phyloP scores from a whole-genome alignment of 2,888 invertebrate genomes.

The Agrilus biguttatus region DNA sequence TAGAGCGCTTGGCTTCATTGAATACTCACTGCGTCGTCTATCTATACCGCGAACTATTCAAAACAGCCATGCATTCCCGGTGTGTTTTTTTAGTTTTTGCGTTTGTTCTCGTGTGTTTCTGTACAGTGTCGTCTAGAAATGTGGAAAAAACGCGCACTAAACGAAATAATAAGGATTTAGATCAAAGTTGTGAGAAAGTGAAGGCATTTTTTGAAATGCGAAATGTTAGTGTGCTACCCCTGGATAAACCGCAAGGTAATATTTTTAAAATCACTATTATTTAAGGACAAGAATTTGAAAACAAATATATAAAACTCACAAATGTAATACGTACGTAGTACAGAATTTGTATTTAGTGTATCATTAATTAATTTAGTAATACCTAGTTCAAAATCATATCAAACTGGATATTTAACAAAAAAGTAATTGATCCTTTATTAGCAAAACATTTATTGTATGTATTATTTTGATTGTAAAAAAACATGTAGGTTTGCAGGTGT shows the following conservation, averaged over 20 bases:
- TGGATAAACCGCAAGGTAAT: slow-evolving; percentile 9
- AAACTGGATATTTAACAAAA: too few relatives aligned
- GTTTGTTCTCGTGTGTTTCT: slow-evolving; percentile 7
- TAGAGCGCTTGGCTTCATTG: not conserved
- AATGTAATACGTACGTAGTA: too few relatives aligned
- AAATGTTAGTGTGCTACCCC: slow-evolving; percentile 9
- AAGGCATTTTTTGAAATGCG: slow-evolving; percentile 11
- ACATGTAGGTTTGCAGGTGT: too few relatives aligned
- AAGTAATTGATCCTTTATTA: too few relatives aligned
- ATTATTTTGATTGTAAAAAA: too few relatives aligned
- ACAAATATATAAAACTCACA: too few relatives aligned
- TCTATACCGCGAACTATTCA: not conserved
- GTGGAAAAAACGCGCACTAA: slow-evolving; percentile 7
- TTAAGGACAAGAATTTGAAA: too few relatives aligned
- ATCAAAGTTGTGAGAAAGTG: slow-evolving; percentile 9
- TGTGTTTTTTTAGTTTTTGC: slow-evolving; percentile 3
- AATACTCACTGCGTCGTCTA: slow-evolving; percentile 3
- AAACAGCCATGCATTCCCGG: slow-evolving; percentile 4
- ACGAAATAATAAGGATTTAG: slow-evolving; percentile 7
- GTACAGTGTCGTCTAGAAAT: slow-evolving; percentile 5
- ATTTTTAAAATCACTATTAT: not conserved
- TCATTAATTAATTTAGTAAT: too few relatives aligned
- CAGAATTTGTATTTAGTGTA: too few relatives aligned
- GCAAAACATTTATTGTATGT: too few relatives aligned
- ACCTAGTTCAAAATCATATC: too few relatives aligned